Percentiles rank a stretch among this genome's conserved stretches.
phyloP scores from a whole-genome alignment of 2,797 vertebrate genomes.

The Xerus rutilus region DNA sequence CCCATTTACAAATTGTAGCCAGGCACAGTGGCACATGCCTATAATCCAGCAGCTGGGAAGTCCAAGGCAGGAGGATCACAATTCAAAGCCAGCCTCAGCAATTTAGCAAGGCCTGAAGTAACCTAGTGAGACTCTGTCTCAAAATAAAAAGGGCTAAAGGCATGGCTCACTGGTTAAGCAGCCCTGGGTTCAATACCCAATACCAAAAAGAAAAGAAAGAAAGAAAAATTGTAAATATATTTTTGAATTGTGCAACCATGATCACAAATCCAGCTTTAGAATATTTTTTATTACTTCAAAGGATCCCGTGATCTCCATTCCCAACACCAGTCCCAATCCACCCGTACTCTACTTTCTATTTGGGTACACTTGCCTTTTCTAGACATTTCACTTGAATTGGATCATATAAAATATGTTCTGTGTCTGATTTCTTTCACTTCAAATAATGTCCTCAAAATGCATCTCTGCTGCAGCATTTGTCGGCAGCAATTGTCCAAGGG shows the following conservation, averaged over 20 bases:
- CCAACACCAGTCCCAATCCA: not conserved
- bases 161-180: too few relatives aligned
- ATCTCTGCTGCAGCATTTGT: not conserved
- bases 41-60: too few relatives aligned
- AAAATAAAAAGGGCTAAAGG: too few relatives aligned
- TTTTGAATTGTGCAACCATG: not conserved
- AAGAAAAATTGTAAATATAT: too few relatives aligned
- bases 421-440: not conserved
- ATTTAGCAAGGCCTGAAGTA: too few relatives aligned
- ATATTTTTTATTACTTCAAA: not conserved
- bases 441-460: not conserved
- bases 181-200: too few relatives aligned
- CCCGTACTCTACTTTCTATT: not conserved
- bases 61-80: too few relatives aligned
- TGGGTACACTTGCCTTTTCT: not conserved
- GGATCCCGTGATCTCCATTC: not conserved
- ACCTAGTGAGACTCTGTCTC: too few relatives aligned
- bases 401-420: not conserved
- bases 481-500: not conserved
- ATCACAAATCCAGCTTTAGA: not conserved
- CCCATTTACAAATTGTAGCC: not conserved
- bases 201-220: too few relatives aligned
- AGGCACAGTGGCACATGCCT: too few relatives aligned
- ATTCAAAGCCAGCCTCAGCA: too few relatives aligned
- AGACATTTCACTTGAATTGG: not conserved